A percentile compares a stretch with the other conserved stretches of the same genome.
Evolutionary conservation across 1,140 invertebrate species (phyloP).

Genomic region (Grapholita molesta): DNA sequence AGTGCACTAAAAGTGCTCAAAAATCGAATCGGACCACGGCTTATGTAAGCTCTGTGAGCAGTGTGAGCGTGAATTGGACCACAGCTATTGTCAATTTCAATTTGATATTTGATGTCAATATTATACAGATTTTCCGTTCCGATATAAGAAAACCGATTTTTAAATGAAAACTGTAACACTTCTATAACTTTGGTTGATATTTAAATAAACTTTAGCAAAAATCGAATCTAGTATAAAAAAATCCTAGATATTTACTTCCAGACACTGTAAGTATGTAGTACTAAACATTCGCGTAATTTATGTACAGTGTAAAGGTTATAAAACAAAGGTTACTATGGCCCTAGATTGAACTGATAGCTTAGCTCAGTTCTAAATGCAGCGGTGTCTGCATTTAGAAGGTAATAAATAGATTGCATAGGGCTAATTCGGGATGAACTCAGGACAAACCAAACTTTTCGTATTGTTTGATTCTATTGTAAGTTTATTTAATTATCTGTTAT

Average conservation of each 20-base stretch:
- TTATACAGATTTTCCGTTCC: too few relatives aligned
- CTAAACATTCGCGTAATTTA: neutral
- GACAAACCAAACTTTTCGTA: neutral
- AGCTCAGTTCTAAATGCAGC: neutral
- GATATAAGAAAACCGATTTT: slow-evolving; percentile 30
- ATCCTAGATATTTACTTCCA: neutral
- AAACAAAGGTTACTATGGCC: neutral
- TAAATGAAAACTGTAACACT: neutral
- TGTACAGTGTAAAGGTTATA: neutral
- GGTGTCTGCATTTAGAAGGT: neutral
- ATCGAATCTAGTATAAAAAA: neutral
- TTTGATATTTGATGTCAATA: slow-evolving; percentile 17
- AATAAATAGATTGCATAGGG: neutral
- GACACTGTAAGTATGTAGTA: neutral
- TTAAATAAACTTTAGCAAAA: neutral
- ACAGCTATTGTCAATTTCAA: too few relatives aligned
- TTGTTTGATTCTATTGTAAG: neutral
- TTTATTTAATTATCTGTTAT: neutral
- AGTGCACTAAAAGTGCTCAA: too few relatives aligned
- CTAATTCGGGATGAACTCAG: neutral
- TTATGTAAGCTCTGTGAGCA: too few relatives aligned
- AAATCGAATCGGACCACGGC: too few relatives aligned
- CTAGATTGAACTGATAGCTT: neutral
- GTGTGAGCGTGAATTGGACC: too few relatives aligned
- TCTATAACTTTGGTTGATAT: neutral